Base-by-base conservation (phyloP, 2,888 invertebrate genomes). In the Tinea trinotella region DNA sequence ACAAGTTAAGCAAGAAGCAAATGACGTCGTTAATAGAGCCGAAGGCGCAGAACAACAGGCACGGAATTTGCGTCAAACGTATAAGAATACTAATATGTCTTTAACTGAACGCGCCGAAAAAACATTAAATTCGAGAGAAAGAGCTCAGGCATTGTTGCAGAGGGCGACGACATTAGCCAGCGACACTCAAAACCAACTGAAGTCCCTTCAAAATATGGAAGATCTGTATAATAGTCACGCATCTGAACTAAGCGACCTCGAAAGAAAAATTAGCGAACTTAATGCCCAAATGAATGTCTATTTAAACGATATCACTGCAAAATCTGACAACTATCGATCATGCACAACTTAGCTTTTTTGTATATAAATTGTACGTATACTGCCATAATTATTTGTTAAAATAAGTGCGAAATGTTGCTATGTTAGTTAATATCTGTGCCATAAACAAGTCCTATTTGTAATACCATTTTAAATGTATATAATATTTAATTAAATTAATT, bases 121-220 rank as follows among this genome's bases (percentile, higher is more conserved):
- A 61, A 96, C 96, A 5, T 91, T 92, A 53, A 90, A 89, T 57
- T 93, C 95, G 1, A 92, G 95, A 62, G 90, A 91, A 58, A 88
- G 93, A 56, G 96, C 97, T 2, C 92, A 94, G 66, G 82, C 88
- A 40, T 78, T 98, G 54, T 85, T 94, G 55, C 91, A 92, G 61
- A 88, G 93, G 58, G 97, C 98, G 0, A 92, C 93, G 35, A 91
- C 92, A 64, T 86, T 98, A 17, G 95, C 95, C 1, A 92, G 92
- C 56, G 92, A 91, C 59, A 94, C 95, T 1, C 90, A 90, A 64
- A 89, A 87, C 56, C 93, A 94, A 70, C 81, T 93, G 18, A 90
- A 90, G 62, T 90, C 92, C 62, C 81, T 96, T 53, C 88, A 90
- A 64, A 80, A 91, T 70, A 89, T 93, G 89, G 91, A 93, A 64